Evolutionary conservation across 2,888 invertebrate genomes (phyloP).

Genomic region (Dugesia japonica): DNA sequence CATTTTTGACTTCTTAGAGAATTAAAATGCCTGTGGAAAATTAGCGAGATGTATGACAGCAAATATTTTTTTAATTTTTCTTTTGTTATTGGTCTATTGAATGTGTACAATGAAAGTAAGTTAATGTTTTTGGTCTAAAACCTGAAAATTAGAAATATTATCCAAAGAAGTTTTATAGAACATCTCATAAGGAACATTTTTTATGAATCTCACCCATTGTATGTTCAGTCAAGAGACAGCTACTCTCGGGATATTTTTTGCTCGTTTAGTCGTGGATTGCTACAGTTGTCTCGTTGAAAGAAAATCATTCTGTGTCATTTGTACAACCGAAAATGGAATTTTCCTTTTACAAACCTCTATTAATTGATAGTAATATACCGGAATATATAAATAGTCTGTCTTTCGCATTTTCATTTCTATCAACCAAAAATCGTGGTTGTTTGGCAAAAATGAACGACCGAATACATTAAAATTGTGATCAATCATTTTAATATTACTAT

Average conservation of each 20-base stretch:
- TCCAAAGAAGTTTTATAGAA: slow-evolving; percentile 2
- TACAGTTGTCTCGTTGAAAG: not conserved
- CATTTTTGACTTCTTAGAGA: too few relatives aligned
- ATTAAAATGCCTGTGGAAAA: too few relatives aligned
- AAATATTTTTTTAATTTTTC: too few relatives aligned
- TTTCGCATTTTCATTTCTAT: not conserved
- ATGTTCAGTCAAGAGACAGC: too few relatives aligned
- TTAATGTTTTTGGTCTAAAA: too few relatives aligned
- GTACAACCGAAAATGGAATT: not conserved
- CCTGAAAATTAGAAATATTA: too few relatives aligned
- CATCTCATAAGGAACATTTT: not conserved
- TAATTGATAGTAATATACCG: not conserved
- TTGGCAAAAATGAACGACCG: not conserved
- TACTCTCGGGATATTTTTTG: not conserved
- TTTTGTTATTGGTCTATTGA: too few relatives aligned
- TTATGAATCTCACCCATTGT: not conserved
- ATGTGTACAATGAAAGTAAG: too few relatives aligned
- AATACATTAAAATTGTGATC: not conserved
- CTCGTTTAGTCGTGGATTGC: not conserved
- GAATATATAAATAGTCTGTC: not conserved
- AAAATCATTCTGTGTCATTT: not conserved
- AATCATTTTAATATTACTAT: not conserved
- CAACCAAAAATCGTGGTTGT: not conserved
- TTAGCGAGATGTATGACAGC: too few relatives aligned
- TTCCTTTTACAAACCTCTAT: not conserved